Base-by-base conservation (phyloP, 2,888 invertebrate species). In the Leptopilina drosophilae region DNA sequence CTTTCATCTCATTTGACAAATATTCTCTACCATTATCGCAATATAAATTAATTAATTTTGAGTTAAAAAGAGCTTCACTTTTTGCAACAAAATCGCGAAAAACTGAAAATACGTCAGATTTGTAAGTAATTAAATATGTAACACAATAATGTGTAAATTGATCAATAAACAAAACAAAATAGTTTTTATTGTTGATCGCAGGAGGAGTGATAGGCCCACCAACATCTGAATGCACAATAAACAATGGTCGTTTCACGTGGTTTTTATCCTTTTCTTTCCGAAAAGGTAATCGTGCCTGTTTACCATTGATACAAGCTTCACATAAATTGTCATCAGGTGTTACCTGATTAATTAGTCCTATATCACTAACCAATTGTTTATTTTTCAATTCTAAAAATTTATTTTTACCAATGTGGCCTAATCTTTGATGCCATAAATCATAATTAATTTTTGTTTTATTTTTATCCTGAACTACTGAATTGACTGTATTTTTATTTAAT, bases 11-110 rank as follows among this genome's bases (percentile, higher is more conserved):
- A 42, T 42, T 84, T 46, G 87, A 87, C 75, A 88, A 82, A 82
- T 89, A 89, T 82, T 89, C 87, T 73, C 85, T 79, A 12, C 88
- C 88, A 83, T 88, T 89, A 81, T 75, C 78, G 14, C 20, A 64
- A 64, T 78, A 73, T 26, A 78, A 78, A 62, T 89, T 46, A 26
- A 59, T 67, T 9, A 78, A 40, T 66, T 80, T 80, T 46, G 75
- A 42, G 62, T 78, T 78, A 49, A 80, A 66, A 78, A 14, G 76
- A 20, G 76, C 15, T 76, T 76, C 76, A 76, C 62, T n/a, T 76
- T 64, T 76, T 6, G 76, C 76, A 59, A 76, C 62, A 64, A 64
- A 76, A 64, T 76, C 64, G 40, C 64, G 40, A 62, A 76, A 76
- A 14, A 64, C 46, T 6, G 64, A 42, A 46, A 76, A 76, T 6